Evolutionary conservation across 2,113 vertebrate genomes (phyloP).

Genomic region (Girardinichthys multiradiatus): DNA sequence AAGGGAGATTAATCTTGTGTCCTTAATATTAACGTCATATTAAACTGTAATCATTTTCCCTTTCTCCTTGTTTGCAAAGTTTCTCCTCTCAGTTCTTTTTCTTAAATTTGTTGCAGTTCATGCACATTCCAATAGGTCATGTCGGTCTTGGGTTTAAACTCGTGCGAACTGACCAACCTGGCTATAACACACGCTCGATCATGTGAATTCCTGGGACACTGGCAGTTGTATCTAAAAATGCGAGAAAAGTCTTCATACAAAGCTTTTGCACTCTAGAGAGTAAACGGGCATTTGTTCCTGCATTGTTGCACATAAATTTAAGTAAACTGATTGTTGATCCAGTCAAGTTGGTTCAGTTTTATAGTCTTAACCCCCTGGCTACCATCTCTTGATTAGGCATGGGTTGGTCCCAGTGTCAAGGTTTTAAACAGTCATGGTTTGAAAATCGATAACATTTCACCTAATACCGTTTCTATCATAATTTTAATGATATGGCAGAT

Average conservation of each 20-base stretch:
- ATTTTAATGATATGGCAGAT: no score
- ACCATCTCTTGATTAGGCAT: no score
- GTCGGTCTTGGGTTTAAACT: not conserved
- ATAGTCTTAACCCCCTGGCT: not conserved
- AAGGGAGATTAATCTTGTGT: not conserved
- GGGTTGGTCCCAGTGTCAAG: not conserved
- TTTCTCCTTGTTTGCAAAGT: no score
- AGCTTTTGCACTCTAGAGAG: not conserved
- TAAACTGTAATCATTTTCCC: no score
- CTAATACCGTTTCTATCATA: no score
- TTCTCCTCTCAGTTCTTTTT: no score
- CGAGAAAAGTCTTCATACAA: not conserved
- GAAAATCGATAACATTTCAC: not conserved
- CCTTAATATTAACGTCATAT: no score
- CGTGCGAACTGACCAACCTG: no score
- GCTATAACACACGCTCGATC: not conserved
- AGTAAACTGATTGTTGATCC: not conserved
- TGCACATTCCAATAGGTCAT: no score
- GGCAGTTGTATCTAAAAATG: not conserved
- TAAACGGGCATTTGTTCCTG: slow-evolving; percentile 8
- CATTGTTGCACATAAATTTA: not conserved
- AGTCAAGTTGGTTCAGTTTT: not conserved
- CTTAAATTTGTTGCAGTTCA: no score
- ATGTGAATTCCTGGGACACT: not conserved
- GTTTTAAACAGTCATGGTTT: no score